phyloP scores from a whole-genome alignment of 1,140 invertebrate species.

The Magallana ariakensis region DNA sequence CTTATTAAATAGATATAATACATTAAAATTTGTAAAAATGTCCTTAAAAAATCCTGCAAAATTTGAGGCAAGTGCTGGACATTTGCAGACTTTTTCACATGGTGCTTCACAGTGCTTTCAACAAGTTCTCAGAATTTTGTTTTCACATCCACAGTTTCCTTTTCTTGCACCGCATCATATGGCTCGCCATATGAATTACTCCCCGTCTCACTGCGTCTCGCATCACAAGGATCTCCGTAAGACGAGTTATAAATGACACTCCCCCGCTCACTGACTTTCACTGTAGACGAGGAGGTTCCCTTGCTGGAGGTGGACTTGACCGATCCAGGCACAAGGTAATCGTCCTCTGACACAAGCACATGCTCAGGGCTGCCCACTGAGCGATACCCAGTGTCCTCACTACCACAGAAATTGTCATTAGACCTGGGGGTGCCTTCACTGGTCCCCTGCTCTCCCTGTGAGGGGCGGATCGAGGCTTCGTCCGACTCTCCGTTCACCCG shows the following conservation, averaged over 20 bases:
- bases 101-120: background rate
- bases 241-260: background rate
- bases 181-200: conserved; percentile 35
- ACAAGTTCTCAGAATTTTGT: conserved; percentile 47
- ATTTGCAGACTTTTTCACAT: background rate
- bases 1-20: background rate
- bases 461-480: conserved; percentile 20
- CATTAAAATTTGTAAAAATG: too few species aligned
- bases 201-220: background rate
- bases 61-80: background rate
- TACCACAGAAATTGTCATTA: conserved; percentile 53
- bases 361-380: conserved; percentile 58
- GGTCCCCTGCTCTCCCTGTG: conserved; percentile 27
- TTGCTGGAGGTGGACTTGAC: conserved; percentile 46
- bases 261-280: conserved; percentile 20
- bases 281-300: conserved; percentile 1
- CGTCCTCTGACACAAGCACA: conserved; percentile 55
- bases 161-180: conserved; percentile 45
- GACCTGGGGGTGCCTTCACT: conserved; percentile 42
- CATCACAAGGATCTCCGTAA: conserved; percentile 24
- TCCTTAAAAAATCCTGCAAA: background rate
- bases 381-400: conserved; percentile 59
- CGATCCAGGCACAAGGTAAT: conserved; percentile 58
- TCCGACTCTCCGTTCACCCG: background rate
- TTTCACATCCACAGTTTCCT: conserved; percentile 45